Evolutionary conservation across 2,797 vertebrate genomes (phyloP), one percentile per base, ranked within the genome.

Genomic region (Phrynocephalus forsythii): DNA sequence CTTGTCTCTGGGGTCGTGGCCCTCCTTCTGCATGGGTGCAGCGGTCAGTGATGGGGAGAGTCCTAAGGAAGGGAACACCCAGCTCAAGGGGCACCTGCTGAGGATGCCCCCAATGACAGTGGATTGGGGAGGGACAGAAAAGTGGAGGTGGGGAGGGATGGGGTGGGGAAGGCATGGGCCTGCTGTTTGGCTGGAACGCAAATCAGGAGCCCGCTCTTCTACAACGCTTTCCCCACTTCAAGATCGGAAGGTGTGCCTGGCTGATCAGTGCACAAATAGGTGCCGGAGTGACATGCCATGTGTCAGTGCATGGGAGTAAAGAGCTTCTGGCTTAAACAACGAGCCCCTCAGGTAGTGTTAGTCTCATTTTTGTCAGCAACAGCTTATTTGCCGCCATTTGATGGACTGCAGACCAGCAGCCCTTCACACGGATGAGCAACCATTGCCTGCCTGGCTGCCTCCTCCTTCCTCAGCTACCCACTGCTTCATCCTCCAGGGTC

Each of bases 301-400:
- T 95, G 96, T 92, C 94, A 94, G 88, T 95, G 95, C 92, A 91
- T 94, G 80, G 93, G 95, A 92, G 85, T 95, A 92, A 96, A 94
- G 93, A 96, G 91, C 91, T 87, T 69, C 94, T 20, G 38, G 94
- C 94, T 95, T 92, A 79, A 44, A 93, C 87, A 89, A 89, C 91
- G 90, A 91, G 92, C 92, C 95, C 91, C 92, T 56, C 13, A 9
- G 94, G 92, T 88, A 95, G 91, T 93, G 92, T 91, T 94, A 94
- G 96, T 56, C 9, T 56, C 13, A 13, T 95, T 92, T 71, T 75
- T 94, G 93, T 94, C 88, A 22, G 95, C 96, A 94, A 95, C 56
- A 92, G 93, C 90, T 86, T 94, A 95, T 90, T 95, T 93, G 92
- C 90, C 50, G 48, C 48, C 82, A 13, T 82, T 52, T 50, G 28